These are phyloP conservation scores for Oreochromis mossambicus DNA, from an alignment of 2,797 vertebrate species.

Conservation along the genomic window DNA sequence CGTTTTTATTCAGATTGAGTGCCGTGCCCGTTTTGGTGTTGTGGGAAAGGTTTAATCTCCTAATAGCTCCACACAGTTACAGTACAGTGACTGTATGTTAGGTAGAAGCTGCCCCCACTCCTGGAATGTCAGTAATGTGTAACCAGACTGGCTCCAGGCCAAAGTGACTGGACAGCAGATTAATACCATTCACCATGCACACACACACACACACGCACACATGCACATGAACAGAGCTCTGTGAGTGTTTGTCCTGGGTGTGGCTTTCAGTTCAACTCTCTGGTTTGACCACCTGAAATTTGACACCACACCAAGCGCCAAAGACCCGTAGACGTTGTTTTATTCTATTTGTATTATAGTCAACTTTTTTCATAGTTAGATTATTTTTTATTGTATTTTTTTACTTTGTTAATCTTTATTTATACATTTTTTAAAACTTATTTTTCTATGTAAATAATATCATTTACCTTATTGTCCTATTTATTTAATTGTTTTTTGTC, in stretches of 20 bases:
- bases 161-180: constrained; percentile 36
- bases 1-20: background rate
- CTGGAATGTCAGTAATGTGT: constrained; percentile 65
- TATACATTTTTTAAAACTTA: background rate
- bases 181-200: constrained; percentile 11
- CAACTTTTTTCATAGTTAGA: background rate
- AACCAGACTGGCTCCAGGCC: constrained; percentile 52
- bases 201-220: background rate
- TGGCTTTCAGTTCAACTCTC: background rate
- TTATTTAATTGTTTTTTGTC: background rate
- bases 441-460: background rate
- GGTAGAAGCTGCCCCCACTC: background rate
- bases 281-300: background rate
- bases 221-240: background rate
- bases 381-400: background rate
- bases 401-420: background rate
- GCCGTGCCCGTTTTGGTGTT: background rate
- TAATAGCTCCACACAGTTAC: background rate
- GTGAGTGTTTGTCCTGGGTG: background rate
- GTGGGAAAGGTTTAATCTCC: background rate
- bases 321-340: background rate
- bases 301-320: background rate
- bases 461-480: background rate
- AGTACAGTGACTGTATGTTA: background rate
- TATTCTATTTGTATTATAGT: background rate